A percentile compares a stretch with the other conserved stretches of the same genome.
Conservation (phyloP, 30 jellyfish, hydroid and myxozoan species). For the Turritopsis rubra region DNA sequence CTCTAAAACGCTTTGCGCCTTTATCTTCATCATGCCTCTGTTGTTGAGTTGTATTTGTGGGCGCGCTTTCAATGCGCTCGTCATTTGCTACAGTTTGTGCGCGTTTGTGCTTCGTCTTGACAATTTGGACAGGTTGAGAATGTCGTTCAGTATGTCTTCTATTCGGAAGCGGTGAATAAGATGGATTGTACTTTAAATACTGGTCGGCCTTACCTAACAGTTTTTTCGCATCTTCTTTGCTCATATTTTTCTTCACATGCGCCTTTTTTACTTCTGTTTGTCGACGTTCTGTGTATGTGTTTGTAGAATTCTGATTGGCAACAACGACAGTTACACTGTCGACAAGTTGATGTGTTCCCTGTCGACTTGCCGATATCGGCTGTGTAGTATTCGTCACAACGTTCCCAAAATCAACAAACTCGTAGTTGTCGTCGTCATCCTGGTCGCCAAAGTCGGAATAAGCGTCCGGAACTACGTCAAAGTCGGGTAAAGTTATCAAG, state of each 20-base stretch:
- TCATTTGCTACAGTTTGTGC: background rate
- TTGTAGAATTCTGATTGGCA: background rate
- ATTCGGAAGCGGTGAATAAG: background rate
- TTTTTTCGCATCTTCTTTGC: slow-evolving; percentile 4
- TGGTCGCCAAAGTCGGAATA: slow-evolving; percentile 5
- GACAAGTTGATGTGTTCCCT: background rate
- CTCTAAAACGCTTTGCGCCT: background rate
- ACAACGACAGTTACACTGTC: background rate
- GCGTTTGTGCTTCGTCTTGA: background rate
- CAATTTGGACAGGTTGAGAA: background rate
- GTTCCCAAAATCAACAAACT: background rate
- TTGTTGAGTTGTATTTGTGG: background rate
- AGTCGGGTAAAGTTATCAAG: slow-evolving; percentile 7
- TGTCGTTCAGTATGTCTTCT: background rate
- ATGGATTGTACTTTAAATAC: background rate
- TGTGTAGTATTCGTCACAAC: background rate
- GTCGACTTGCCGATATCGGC: background rate
- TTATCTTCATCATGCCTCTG: background rate
- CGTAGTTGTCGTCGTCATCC: background rate
- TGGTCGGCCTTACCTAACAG: slow-evolving; percentile 12
- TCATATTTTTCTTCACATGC: background rate
- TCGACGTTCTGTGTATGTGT: background rate
- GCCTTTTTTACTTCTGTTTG: background rate
- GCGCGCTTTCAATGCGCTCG: background rate
- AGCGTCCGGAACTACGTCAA: background rate